Evolutionary conservation across 1,140 invertebrate genomes (phyloP), one percentile per base, ranked within the genome.

Genomic region (Laupala kohalensis): DNA sequence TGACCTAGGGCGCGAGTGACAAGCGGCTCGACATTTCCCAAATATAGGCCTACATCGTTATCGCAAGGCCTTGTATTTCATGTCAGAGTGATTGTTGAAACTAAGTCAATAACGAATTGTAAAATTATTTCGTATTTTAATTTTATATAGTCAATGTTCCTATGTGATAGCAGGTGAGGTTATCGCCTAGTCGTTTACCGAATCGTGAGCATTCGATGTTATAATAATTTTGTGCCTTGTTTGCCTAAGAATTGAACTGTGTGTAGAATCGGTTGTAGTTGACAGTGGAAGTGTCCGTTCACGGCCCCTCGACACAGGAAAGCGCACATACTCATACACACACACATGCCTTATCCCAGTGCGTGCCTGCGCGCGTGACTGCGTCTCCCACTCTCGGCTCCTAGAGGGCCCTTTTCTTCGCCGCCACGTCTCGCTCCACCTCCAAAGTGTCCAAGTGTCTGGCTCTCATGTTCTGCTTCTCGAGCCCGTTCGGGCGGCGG

Each of bases 391-490:
- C 26, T 29, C 26, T 66, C 25, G 25, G 25, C 4, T 26, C 5
- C 65, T 66, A 66, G 65, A 24, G 27, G 13, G 65, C 25, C 65
- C 65, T 26, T 26, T 66, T 12, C 27, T 27, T 68, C 27, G 67
- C 26, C 15, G 27, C 27, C 67, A 26, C 19, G 64, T 64, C 3
- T 30, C 27, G 23, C 62, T 12, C 27, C 25, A 63, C 62, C 26
- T 5, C 63, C 70, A 71, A 71, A 71, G 70, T 71, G 70, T 71
- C 70, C 30, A 37, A 28, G 62, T 71, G 70, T 62, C 27, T 62
- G 25, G 70, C 70, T n/a, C 25, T 71, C 2, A 71, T 71, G 70
- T 71, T 71, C 19, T 71, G 70, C 70, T 71, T 71, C 70, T 64
- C 70, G 27, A 71, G 64, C 63, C 70, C 70, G 63, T 64, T 65